A percentile compares a stretch with the other conserved stretches of the same genome.
Evolutionary conservation across 2,888 invertebrate species (phyloP).

Genomic region (Lordiphosa andalusiaca): DNA sequence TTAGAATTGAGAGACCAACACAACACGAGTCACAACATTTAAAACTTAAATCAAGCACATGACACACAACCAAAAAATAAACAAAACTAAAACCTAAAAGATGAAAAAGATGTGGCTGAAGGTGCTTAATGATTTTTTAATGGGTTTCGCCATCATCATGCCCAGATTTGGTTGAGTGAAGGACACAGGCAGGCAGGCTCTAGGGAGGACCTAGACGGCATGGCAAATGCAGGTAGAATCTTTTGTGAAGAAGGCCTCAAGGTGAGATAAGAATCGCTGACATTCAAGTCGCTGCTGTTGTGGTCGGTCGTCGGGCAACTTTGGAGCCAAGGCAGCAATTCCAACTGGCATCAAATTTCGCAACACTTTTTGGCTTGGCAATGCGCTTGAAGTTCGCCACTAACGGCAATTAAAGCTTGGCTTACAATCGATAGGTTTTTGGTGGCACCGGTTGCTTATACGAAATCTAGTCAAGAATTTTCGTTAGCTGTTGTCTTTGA

Average conservation of each 20-base stretch:
- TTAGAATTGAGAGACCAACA: conserved; percentile 19
- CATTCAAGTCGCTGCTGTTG: conserved; percentile 40
- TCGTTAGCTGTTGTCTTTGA: conserved; percentile 66
- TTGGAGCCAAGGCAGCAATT: conserved; percentile 53
- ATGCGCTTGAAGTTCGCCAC: conserved; percentile 30
- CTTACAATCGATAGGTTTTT: conserved; percentile 28
- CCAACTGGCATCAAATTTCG: conserved; percentile 27
- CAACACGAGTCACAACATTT: not conserved
- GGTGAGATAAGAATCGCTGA: conserved; percentile 36
- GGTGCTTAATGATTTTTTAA: conserved; percentile 13
- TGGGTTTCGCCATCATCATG: conserved; percentile 6
- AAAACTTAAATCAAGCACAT: conserved; percentile 6
- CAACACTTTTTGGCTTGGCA: conserved; percentile 19
- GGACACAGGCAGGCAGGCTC: conserved; percentile 10
- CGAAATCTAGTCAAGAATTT: conserved; percentile 52
- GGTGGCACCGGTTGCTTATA: conserved; percentile 21
- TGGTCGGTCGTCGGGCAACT: conserved; percentile 16
- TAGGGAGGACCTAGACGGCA: too few species aligned
- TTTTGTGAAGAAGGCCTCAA: conserved; percentile 6
- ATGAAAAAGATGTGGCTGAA: conserved; percentile 7
- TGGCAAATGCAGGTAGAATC: too few species aligned
- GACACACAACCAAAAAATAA: conserved; percentile 16
- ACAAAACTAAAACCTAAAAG: too few species aligned
- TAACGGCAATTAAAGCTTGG: conserved; percentile 61
- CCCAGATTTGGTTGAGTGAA: conserved; percentile 7